Base-by-base conservation (phyloP, 2,113 vertebrate species). In the Ploceus nigricollis region DNA sequence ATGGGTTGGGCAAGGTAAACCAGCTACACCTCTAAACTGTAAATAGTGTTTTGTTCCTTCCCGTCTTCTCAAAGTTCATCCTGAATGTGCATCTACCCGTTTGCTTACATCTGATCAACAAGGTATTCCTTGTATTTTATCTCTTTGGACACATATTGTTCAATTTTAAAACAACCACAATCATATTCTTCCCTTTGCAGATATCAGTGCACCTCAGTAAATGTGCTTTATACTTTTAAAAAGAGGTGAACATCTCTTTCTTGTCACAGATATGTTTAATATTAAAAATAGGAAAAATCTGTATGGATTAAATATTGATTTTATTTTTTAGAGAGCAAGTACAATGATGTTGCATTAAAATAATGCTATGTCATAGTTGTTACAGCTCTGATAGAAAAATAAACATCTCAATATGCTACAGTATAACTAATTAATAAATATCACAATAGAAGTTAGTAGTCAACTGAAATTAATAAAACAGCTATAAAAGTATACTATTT, bases 351-450 rank as follows among this genome's bases (percentile, higher is more conserved):
- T 95, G 95, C 96, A 97, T 96, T 96, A 96, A 96, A 89, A 96
- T 95, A 97, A 97, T 96, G 92, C 96, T 93, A 96, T 95, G 95
- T 96, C 95, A 93, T 89, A 96, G 60, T 95, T 94, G 91, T 95
- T 97, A 96, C 94, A 96, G 84, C 87, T 97, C 94, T 97, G 96
- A 97, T 98, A 98, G 84, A 97, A 98, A 98, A 98, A 98, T 98
- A 98, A 94, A 98, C 95, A 94, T 97, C 94, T 97, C 93, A 91
- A 97, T 97, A 86, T 93, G 85, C 97, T 97, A 97, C 97, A 97
- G 94, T 97, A 95, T 95, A 96, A 96, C 37, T 95, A 89, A 97
- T 97, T 97, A 97, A 98, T 98, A 98, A 98, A 98, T 98, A 97
- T n/a, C 69, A 92, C 96, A 95, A 97, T 84, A 93, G 88, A 96